Percentiles rank a stretch among this genome's conserved stretches.
These are phyloP conservation scores for Paracanthobrama guichenoti DNA, from an alignment of 2,113 vertebrate genomes.

Conservation along the genomic window DNA sequence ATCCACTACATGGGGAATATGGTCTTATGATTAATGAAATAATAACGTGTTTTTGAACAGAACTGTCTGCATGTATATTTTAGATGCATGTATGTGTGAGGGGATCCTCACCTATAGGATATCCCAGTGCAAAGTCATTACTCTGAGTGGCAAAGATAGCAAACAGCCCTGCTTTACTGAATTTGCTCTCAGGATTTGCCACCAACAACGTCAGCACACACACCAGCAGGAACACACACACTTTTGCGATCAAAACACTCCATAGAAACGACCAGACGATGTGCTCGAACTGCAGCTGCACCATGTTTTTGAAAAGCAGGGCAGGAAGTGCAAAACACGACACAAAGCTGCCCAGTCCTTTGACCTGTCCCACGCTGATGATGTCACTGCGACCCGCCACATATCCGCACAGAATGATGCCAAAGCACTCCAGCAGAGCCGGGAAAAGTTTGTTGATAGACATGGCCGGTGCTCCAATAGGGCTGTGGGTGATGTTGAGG, in stretches of 20 bases:
- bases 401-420: conserved; percentile 95
- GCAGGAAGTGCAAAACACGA: conserved; percentile 95
- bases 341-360: conserved; percentile 93
- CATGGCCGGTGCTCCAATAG: conserved; percentile 77
- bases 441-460: conserved; percentile 94
- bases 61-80: conserved; percentile 66
- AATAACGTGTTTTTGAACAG: conserved; percentile 77
- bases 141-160: conserved; percentile 98
- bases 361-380: conserved; percentile 88
- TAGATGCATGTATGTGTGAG: not conserved
- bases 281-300: conserved; percentile 88
- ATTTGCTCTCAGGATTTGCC: conserved; percentile 83
- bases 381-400: conserved; percentile 88
- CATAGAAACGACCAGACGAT: conserved; percentile 95
- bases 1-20: conserved; percentile 60
- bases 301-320: conserved; percentile 97
- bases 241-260: conserved; percentile 92
- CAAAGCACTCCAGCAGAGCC: conserved; percentile 93
- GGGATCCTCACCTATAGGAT: conserved; percentile 89
- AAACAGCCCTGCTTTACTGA: conserved; percentile 94
- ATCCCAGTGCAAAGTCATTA: conserved; percentile 97
- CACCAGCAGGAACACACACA: conserved; percentile 87
- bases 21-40: not conserved
- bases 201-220: conserved; percentile 89
- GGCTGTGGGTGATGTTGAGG: conserved; percentile 76